Evolutionary conservation across 2,888 invertebrate genomes (phyloP), one percentile per base, ranked within the genome.

Genomic region (Elegia similella): DNA sequence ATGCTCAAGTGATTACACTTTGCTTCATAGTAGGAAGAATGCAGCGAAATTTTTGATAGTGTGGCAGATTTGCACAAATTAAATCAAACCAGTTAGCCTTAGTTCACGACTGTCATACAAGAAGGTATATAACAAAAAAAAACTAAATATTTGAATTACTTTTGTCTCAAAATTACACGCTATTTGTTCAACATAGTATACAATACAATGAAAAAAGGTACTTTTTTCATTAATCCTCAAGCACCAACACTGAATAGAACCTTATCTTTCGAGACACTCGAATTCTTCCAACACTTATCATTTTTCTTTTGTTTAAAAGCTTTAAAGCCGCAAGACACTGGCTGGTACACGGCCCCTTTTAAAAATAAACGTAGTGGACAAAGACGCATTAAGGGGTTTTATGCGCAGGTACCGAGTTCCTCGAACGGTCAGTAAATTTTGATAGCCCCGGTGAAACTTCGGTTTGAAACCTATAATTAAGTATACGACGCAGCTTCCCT

Each of bases 391-490:
- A 60, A 57, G 23, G n/a, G 42, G 52, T 58, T 59, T 58, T 54
- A 60, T 52, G 57, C 43, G 23, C 62, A 62, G 62, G 60, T 60
- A 59, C 30, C 2, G 16, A 30, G 50, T 55, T 55, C 48, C 46
- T 38, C 47, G 47, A 55, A 55, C 23, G 23, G 48, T 16, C 55
- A 47, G 55, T 55, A 55, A 55, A 55, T 55, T 53, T 55, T 55
- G 55, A 55, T 48, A 47, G 55, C 48, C 42, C 23, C 12, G 17
- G 42, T 17, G 55, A 47, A 34, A 16, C 13, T n/a, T 55, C 17
- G 15, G 47, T 8, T 48, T 29, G 42, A 54, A 54, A 54, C 43
- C 54, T 44, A 32, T 43, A 54, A 53, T 53, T 53, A 53, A 43
- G 13, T 43, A 53, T 53, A 53, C 43, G 53, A 30, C 30, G 52